phyloP scores from a whole-genome alignment of 1,140 invertebrate species.

The Leptinotarsa defecta region DNA sequence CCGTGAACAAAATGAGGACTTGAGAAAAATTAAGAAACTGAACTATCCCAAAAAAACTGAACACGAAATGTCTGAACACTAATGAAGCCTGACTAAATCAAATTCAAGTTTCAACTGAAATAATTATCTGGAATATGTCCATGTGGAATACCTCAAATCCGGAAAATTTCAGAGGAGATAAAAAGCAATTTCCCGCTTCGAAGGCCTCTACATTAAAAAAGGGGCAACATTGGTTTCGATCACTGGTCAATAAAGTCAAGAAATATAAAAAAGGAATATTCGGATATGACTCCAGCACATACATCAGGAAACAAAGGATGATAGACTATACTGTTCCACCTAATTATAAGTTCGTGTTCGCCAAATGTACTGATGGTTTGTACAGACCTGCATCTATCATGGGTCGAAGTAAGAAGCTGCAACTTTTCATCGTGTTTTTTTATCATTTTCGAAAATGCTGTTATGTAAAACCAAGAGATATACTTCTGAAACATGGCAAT shows the following conservation, averaged over 20 bases:
- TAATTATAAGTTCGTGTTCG: conserved; percentile 35
- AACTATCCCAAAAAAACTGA: too few species aligned
- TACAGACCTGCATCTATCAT: conserved; percentile 31
- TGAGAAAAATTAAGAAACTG: too few species aligned
- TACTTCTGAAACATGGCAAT: conserved; percentile 37
- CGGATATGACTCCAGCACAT: conserved; percentile 12
- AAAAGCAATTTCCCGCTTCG: background rate
- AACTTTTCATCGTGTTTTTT: conserved; percentile 33
- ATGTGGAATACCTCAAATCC: background rate
- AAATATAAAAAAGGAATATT: conserved; percentile 31
- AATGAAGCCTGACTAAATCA: too few species aligned
- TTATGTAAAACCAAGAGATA: conserved; percentile 34
- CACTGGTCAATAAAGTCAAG: conserved; percentile 31
- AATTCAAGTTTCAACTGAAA: too few species aligned
- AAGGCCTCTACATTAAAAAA: background rate
- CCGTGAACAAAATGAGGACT: too few species aligned
- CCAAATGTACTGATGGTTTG: conserved; percentile 33
- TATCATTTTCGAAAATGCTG: conserved; percentile 34
- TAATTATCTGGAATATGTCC: background rate
- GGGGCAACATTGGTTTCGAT: conserved; percentile 24
- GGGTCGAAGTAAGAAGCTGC: conserved; percentile 32
- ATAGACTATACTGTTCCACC: conserved; percentile 32
- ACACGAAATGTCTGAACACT: too few species aligned
- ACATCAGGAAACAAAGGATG: conserved; percentile 24
- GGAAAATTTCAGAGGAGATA: background rate